Base-by-base conservation (phyloP, 92 coral and sea anemone genomes). In the Ricordea florida region DNA sequence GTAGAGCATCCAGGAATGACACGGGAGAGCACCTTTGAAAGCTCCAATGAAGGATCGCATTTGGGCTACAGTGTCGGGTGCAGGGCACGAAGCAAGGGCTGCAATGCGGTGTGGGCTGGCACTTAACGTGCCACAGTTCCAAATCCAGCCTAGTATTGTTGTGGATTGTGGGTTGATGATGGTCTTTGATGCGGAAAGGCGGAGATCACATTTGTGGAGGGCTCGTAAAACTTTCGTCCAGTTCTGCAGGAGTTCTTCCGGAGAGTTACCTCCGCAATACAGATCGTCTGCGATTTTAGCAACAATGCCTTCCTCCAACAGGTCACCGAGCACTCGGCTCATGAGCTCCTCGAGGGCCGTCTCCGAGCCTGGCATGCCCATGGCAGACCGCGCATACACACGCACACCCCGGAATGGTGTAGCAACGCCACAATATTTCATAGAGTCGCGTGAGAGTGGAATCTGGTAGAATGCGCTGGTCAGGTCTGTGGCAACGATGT, bases 401-500 rank as follows among this genome's bases (percentile, higher is more conserved):
- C 74, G 58, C 3, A 58, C 69, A 7, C 84, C 79, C 2, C 72
- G 20, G 69, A 38, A 76, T 45, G 89, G 76, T 8, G 81, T 81
- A 15, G 61, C 80, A 32, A 81, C 87, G 3, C 81, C 81, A 20
- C 85, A 81, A 52, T 69, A 80, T 32, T 80, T 80, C 86, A 70
- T 80, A 23, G 79, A 74, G 7, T 83, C 78, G 21, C 35, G 44
- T 20, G 88, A 33, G 25, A 74, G 62, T 25, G 90, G 81, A 7
- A 85, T 70, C 58, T 77, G 80, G 76, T 85, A 85, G 62, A 85
- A 79, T 11, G 86, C 89, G 57, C 80, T 84, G n/a, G 80, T 83
- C 29, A 83, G 22, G 42, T 78, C 85, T 5, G 85, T 84, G 3
- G 62, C 72, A 26, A 69, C 33, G 65, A 85, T 71, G 76, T 77